phyloP scores from a whole-genome alignment of 1,140 invertebrate species.

The Galleria mellonella region DNA sequence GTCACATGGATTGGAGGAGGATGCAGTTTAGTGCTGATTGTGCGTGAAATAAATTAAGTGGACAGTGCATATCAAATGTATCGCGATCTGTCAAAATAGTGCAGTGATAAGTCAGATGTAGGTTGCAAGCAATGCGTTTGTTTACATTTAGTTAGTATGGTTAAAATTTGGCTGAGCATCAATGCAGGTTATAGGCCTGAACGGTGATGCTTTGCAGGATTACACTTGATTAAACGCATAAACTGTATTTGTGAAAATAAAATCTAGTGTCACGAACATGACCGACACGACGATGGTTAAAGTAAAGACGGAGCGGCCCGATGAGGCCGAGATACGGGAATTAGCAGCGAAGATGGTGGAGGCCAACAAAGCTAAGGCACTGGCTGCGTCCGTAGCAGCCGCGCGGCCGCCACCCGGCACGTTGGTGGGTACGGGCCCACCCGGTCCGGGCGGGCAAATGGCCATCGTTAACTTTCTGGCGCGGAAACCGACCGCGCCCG shows the following conservation, averaged over 20 bases:
- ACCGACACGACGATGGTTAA: constrained; percentile 47
- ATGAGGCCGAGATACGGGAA: constrained; percentile 90
- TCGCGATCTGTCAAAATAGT: constrained; percentile 50
- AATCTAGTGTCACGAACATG: constrained; percentile 31
- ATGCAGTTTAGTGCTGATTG: constrained; percentile 6
- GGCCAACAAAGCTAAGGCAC: constrained; percentile 84
- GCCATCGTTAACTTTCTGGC: constrained; percentile 78
- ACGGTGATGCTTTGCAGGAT: not conserved
- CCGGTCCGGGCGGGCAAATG: constrained; percentile 65
- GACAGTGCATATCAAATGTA: constrained; percentile 13
- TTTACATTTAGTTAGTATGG: constrained; percentile 33
- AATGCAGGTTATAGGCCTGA: constrained; percentile 45
- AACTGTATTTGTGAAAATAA: not conserved
- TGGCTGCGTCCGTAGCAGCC: constrained; percentile 66
- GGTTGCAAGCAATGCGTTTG: constrained; percentile 32
- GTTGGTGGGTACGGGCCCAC: constrained; percentile 46
- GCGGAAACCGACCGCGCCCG: constrained; percentile 55
- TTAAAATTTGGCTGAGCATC: constrained; percentile 20
- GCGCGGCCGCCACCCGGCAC: constrained; percentile 46
- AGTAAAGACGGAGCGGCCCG: constrained; percentile 88
- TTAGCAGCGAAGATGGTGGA: constrained; percentile 90
- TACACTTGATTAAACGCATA: not conserved
- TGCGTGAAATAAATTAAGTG: constrained; percentile 15
- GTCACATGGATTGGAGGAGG: not conserved
- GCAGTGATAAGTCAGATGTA: constrained; percentile 39